These are phyloP conservation scores for Epizoanthus illoricatus DNA, from an alignment of 92 coral and sea anemone species.

Conservation along the genomic window DNA sequence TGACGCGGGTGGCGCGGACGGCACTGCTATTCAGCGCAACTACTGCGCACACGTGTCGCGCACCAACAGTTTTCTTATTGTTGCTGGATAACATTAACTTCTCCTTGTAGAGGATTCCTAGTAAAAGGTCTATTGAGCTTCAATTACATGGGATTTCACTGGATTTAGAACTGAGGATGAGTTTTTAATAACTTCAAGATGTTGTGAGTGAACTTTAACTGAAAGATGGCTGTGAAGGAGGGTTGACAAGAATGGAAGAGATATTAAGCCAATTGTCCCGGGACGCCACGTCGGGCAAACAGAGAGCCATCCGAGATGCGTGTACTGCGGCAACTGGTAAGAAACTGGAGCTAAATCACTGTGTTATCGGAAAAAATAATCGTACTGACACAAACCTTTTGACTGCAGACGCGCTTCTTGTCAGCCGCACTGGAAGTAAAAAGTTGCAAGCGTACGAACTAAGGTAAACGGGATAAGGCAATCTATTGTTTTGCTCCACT, in stretches of 20 bases:
- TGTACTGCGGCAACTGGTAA: conserved; percentile 94
- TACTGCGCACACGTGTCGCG: conserved; percentile 79
- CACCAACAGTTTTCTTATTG: conserved; percentile 59
- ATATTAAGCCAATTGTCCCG: conserved; percentile 77
- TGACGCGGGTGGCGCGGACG: conserved; percentile 31
- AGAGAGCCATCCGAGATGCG: conserved; percentile 88
- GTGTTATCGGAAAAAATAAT: not conserved
- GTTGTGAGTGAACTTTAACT: conserved; percentile 10
- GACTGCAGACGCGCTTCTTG: conserved; percentile 79
- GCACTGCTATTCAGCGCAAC: conserved; percentile 12
- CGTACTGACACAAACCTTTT: not conserved
- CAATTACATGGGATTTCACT: not conserved
- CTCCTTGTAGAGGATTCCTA: conserved; percentile 12
- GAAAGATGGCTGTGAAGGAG: conserved; percentile 10
- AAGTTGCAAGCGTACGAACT: conserved; percentile 86
- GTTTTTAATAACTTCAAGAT: not conserved
- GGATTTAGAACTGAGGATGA: not conserved
- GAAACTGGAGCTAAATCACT: conserved; percentile 19
- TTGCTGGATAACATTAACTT: conserved; percentile 58
- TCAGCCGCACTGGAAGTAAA: conserved; percentile 80
- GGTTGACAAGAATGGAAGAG: conserved; percentile 76
- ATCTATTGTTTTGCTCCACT: conserved; percentile 56
- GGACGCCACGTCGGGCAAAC: conserved; percentile 98
- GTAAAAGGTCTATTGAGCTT: not conserved
- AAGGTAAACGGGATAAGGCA: conserved; percentile 57